A percentile compares a stretch with the other conserved stretches of the same genome.
phyloP scores from a whole-genome alignment of 2,113 vertebrate species.

The Tetraodon nigroviridis region DNA sequence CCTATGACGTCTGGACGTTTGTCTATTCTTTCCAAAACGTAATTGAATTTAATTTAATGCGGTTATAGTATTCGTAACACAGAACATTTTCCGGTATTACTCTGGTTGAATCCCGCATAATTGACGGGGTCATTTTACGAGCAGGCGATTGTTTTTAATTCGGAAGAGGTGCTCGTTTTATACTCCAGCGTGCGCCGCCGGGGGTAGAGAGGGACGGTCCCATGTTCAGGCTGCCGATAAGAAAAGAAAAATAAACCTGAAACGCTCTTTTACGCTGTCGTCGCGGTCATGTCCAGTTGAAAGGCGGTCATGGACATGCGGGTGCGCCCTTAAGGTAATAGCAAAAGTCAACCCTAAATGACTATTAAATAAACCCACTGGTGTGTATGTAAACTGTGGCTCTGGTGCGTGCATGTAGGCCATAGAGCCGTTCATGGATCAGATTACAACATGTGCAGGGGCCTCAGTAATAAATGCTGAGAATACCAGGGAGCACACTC shows the following conservation, averaged over 20 bases:
- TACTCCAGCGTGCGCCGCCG: not conserved
- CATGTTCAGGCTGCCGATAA: not conserved
- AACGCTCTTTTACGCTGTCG: not conserved
- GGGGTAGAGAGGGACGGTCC: conserved; percentile 14
- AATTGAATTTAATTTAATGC: no score
- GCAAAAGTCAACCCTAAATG: no score
- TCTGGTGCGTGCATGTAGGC: not conserved
- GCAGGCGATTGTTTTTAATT: conserved; percentile 81
- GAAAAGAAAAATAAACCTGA: not conserved
- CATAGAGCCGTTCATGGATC: conserved; percentile 18
- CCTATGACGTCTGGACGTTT: no score
- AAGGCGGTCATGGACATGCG: no score
- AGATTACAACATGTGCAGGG: conserved; percentile 43
- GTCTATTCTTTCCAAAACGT: no score
- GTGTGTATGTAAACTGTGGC: not conserved
- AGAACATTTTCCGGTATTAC: conserved; percentile 3
- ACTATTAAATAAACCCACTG: no score
- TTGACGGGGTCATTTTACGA: conserved; percentile 33
- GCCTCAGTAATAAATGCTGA: conserved; percentile 59
- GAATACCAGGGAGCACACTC: conserved; percentile 62
- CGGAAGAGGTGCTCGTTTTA: conserved; percentile 48
- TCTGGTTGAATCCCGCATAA: not conserved
- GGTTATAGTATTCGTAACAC: no score
- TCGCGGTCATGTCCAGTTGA: no score
- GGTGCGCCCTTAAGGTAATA: no score